A percentile compares a stretch with the other conserved stretches of the same genome.
Evolutionary conservation across 2,888 invertebrate species (phyloP).

Genomic region (Dendrolimus pini): DNA sequence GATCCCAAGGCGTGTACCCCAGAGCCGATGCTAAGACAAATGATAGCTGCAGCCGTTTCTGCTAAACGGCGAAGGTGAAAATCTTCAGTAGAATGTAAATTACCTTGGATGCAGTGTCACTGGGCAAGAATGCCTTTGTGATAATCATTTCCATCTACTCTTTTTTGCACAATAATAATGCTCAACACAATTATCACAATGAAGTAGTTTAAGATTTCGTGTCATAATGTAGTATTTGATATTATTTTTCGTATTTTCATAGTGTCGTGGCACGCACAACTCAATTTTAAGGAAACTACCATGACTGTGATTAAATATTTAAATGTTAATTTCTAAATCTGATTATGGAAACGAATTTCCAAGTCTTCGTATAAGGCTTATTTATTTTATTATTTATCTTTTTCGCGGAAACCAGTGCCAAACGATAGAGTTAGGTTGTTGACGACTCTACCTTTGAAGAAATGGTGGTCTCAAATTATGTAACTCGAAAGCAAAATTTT

Average conservation of each 20-base stretch:
- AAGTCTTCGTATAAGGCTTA: constrained; percentile 52
- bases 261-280: constrained; percentile 64
- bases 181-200: constrained; percentile 72
- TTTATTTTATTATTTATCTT: constrained; percentile 50
- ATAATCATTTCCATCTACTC: constrained; percentile 61
- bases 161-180: constrained; percentile 71
- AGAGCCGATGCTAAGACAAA: constrained; percentile 92
- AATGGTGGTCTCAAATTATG: not conserved
- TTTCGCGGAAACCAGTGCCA: constrained; percentile 67
- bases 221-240: constrained; percentile 69
- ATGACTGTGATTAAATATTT: constrained; percentile 70
- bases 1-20: constrained; percentile 94
- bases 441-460: constrained; percentile 56
- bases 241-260: constrained; percentile 52
- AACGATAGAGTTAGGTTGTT: constrained; percentile 72
- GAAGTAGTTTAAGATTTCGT: constrained; percentile 73
- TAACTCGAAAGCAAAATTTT: constrained; percentile 7
- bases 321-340: constrained; percentile 45
- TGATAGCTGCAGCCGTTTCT: constrained; percentile 89
- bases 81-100: constrained; percentile 29
- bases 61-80: constrained; percentile 84
- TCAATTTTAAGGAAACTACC: constrained; percentile 52
- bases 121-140: constrained; percentile 52
- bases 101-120: constrained; percentile 48
- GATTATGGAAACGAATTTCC: constrained; percentile 39